phyloP scores from a whole-genome alignment of 2,797 vertebrate genomes.

The Fistularia tabacaria region DNA sequence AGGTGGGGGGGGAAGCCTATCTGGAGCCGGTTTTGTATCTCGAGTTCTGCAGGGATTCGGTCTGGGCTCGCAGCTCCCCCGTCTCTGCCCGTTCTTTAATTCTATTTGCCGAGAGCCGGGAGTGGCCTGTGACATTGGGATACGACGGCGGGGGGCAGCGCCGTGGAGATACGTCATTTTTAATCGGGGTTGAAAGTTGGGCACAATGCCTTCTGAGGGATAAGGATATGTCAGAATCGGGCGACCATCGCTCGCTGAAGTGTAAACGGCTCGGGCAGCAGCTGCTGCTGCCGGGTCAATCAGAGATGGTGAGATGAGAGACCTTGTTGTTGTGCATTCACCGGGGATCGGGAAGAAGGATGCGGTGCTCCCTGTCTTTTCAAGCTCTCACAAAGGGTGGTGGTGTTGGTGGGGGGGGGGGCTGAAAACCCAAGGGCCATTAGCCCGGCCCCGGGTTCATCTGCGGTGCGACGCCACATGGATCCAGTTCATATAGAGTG shows the following conservation, averaged over 20 bases:
- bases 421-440: slow-evolving; percentile 38
- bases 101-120: slow-evolving; percentile 39
- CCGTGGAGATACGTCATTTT: slow-evolving; percentile 24
- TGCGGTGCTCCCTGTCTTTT: slow-evolving; percentile 3
- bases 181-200: slow-evolving; percentile 25
- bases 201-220: slow-evolving; percentile 33
- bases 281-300: slow-evolving; percentile 11
- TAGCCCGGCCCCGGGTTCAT: slow-evolving; percentile 57
- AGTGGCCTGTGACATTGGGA: slow-evolving; percentile 48
- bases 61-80: slow-evolving; percentile 24
- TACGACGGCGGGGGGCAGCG: slow-evolving; percentile 18
- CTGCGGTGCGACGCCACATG: slow-evolving; percentile 45
- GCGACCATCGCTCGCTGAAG: slow-evolving; percentile 14
- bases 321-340: slow-evolving; percentile 20
- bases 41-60: slow-evolving; percentile 41
- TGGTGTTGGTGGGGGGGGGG: too few species aligned
- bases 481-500: slow-evolving; percentile 59
- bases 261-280: slow-evolving; percentile 18
- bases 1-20: slow-evolving; percentile 30
- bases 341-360: slow-evolving; percentile 22
- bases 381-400: slow-evolving; percentile 14
- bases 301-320: slow-evolving; percentile 7
- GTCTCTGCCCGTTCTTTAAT: slow-evolving; percentile 17
- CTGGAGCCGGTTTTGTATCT: slow-evolving; percentile 36
- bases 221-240: slow-evolving; percentile 42